A percentile compares a stretch with the other conserved stretches of the same genome.
These are phyloP conservation scores for Vulpes ferrilata DNA, from an alignment of 2,113 vertebrate genomes.

Conservation along the genomic window DNA sequence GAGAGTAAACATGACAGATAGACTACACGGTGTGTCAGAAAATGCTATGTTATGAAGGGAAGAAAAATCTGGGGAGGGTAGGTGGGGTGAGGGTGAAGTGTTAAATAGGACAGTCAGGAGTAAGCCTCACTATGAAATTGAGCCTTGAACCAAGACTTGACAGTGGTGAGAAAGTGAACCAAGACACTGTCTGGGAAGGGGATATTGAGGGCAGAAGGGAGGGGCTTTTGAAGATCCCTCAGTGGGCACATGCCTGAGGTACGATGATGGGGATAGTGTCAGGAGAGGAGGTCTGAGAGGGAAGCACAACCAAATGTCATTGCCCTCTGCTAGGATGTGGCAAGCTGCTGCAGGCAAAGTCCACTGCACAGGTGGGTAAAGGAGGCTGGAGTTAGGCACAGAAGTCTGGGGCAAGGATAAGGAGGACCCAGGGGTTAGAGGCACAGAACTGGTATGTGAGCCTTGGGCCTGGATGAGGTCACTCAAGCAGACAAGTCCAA, in stretches of 20 bases:
- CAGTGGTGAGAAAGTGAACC: background rate
- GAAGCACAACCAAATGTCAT: background rate
- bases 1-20: background rate
- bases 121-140: background rate
- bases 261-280: background rate
- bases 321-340: background rate
- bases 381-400: background rate
- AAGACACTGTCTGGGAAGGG: background rate
- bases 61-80: background rate
- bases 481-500: background rate
- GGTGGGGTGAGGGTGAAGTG: background rate
- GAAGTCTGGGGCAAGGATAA: background rate
- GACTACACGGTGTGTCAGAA: background rate
- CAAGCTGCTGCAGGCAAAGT: background rate
- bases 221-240: background rate
- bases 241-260: background rate
- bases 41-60: background rate
- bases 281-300: background rate
- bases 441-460: background rate
- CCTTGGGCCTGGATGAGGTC: background rate
- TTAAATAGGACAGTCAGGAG: background rate
- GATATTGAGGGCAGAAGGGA: background rate
- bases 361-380: background rate
- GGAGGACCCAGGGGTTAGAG: background rate
- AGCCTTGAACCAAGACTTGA: background rate